Evolutionary conservation across 1,140 invertebrate genomes (phyloP), one percentile per base, ranked within the genome.

Genomic region (Bombus waltoni): DNA sequence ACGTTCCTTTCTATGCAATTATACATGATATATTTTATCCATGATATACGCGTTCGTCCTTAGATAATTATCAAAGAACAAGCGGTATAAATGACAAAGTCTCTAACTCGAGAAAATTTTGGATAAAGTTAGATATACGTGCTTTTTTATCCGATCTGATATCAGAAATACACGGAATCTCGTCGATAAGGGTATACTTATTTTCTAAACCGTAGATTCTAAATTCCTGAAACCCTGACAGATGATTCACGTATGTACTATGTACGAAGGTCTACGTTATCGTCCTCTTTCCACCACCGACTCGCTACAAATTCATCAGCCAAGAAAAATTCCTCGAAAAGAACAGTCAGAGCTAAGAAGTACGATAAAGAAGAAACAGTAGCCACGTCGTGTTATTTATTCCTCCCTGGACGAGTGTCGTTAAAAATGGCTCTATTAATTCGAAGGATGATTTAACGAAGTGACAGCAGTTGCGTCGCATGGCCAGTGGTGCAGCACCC

Each of bases 371-470:
- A 74, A 47, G n/a, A 11, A 65, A 73, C 6, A 22, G 11, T 25
- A 78, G 15, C 62, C 5, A 3, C 72, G 0, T 1, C 13, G 15
- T 2, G 5, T 68, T 47, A 28, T 38, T 38, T n/a, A 22, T 53
- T 79, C 25, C 5, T 47, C 9, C 15, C 6, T 9, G 22, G 2
- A 40, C n/a, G 47, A 53, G 47, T 15, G 25, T 59, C 38, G 66
- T 81, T 81, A 72, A 72, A 72, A 73, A 59, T 59, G 79, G 3
- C n/a, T 73, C 68, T 72, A 74, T 73, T 62, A 65, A 81, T 74
- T 35, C 72, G 42, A 66, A 53, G 72, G 72, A 75, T 83, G 72
- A 75, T 75, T 74, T 66, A 75, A 65, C 59, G 72, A 83, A 53
- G 15, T 18, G 72, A 66, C 71, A 3, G 3, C 10, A 32, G 66